Evolutionary conservation across 2,113 vertebrate species (phyloP).

Genomic region (Seriola dumerili): DNA sequence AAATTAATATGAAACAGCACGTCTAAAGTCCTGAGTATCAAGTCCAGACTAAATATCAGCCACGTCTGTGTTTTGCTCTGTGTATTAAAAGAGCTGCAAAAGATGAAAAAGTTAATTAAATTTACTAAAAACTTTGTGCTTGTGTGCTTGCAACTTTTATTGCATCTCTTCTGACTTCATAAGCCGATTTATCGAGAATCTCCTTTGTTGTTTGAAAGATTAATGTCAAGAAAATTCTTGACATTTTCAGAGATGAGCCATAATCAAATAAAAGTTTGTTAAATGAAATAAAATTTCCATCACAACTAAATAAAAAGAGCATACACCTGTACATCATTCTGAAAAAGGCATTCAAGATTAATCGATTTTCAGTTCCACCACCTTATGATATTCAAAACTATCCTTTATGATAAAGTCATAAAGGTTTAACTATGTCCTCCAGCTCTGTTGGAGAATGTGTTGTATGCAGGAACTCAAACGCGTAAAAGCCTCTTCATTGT

Average conservation of each 20-base stretch:
- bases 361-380: not conserved
- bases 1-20: constrained; percentile 6
- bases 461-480: not conserved
- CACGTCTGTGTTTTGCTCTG: not conserved
- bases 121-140: not conserved
- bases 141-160: no score
- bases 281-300: not conserved
- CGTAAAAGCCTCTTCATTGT: not conserved
- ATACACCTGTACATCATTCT: no score
- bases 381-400: not conserved
- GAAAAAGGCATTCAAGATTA: not conserved
- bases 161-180: not conserved
- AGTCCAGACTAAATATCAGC: not conserved
- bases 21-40: not conserved
- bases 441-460: no score
- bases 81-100: not conserved
- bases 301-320: no score
- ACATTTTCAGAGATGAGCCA: not conserved
- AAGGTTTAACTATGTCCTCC: not conserved
- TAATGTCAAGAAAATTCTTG: not conserved
- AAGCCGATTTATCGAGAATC: not conserved
- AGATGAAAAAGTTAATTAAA: not conserved
- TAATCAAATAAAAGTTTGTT: no score
- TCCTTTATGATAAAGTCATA: not conserved
- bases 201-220: not conserved